phyloP scores from a whole-genome alignment of 2,888 invertebrate genomes.

The Hypolimnas misippus region DNA sequence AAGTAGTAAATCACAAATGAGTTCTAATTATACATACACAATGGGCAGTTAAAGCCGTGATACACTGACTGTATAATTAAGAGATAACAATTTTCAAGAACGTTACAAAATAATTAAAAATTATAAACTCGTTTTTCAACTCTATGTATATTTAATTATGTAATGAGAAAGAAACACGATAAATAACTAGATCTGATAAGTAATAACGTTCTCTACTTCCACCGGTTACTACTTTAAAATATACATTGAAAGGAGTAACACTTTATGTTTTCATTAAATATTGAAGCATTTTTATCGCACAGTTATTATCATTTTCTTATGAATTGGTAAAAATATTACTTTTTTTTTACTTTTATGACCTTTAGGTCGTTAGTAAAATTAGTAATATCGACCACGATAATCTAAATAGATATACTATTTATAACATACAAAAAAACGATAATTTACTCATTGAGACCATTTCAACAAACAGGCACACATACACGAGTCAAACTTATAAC shows the following conservation, averaged over 20 bases:
- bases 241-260: background rate
- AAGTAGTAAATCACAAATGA: constrained; percentile 13
- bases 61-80: constrained; percentile 15
- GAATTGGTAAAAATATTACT: too few relatives aligned
- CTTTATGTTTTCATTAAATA: too few relatives aligned
- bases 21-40: constrained; percentile 15
- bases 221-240: background rate
- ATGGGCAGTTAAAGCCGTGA: constrained; percentile 11
- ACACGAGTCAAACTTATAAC: too few relatives aligned
- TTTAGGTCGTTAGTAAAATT: too few relatives aligned
- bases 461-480: too few relatives aligned
- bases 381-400: too few relatives aligned
- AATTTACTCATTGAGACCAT: too few relatives aligned
- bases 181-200: background rate
- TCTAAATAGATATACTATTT: too few relatives aligned
- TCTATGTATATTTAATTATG: background rate
- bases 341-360: too few relatives aligned
- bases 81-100: constrained; percentile 5
- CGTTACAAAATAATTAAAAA: constrained; percentile 11
- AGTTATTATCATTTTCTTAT: too few relatives aligned
- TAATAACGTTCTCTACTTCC: background rate
- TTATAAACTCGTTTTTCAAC: constrained; percentile 4
- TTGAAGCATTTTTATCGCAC: too few relatives aligned
- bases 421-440: too few relatives aligned
- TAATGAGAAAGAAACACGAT: background rate